Base-by-base conservation (phyloP, 2,113 vertebrate species). In the Coptodon rendalli region DNA sequence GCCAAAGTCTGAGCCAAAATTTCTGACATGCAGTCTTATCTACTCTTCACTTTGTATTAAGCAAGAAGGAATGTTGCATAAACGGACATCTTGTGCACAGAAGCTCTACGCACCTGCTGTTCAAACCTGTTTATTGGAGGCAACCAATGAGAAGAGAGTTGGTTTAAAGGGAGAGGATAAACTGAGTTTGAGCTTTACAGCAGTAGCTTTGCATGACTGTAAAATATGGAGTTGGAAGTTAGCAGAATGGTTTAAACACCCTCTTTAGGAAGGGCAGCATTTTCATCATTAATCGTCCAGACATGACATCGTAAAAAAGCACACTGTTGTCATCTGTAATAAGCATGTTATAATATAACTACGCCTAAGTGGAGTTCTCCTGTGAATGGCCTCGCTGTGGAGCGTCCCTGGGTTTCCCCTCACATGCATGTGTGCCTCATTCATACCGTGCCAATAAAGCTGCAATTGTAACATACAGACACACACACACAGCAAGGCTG, bases 361-460 rank as follows among this genome's bases (percentile, higher is more conserved):
- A 38, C 57, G 63, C 59, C n/a, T 48, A 13, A 14, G 52, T 19
- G 61, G 17, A 10, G 61, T 68, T 82, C 61, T 71, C 24, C 66
- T 38, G 81, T 80, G 68, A 89, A 85, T 22, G 10, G 84, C 50
- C 43, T 50, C 4, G 38, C 78, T 84, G 63, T 89, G 6, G 2
- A 52, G 50, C 7, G 4, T 22, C 24, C 24, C 43, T 38, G 36
- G 7, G n/a, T 19, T 73, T 14, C 59, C 19, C 11, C 11, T 10
- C 19, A 34, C 29, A 50, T 38, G n/a, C 48, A 34, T 68, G 68
- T 73, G 50, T 56, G 54, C 54, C 9, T 81, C n/a, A 43, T 45
- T 19, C 17, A 81, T 57, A 31, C 83, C 31, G 34, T 86, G 86
- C 89, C 83, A 89, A 85, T 68, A 88, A 85, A 80, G 78, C 13